Evolutionary conservation across 2,888 invertebrate genomes (phyloP).

Genomic region (Melitaea athalia): DNA sequence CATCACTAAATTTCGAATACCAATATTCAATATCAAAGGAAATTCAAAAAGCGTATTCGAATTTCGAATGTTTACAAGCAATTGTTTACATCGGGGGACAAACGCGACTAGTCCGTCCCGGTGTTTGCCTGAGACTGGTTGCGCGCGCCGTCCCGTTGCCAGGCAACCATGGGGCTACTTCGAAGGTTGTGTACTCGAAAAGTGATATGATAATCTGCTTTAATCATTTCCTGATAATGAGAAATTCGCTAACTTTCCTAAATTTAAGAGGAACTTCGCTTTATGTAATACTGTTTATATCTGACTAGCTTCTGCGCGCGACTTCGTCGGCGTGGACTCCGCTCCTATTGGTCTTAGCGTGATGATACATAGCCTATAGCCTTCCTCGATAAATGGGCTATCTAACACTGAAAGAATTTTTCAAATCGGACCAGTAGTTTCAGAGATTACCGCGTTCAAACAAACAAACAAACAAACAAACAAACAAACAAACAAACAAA

Average conservation of each 20-base stretch:
- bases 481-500: too few relatives aligned
- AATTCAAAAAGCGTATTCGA: constrained; percentile 22
- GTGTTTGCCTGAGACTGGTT: constrained; percentile 63
- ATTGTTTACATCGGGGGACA: constrained; percentile 49
- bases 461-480: too few relatives aligned
- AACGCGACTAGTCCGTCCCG: constrained; percentile 59
- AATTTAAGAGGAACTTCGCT: background rate
- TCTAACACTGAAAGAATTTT: too few relatives aligned
- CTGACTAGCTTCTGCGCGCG: too few relatives aligned
- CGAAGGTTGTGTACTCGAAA: constrained; percentile 29
- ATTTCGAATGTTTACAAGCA: constrained; percentile 41
- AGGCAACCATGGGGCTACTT: constrained; percentile 55
- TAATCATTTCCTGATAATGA: constrained; percentile 1
- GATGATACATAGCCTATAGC: too few relatives aligned
- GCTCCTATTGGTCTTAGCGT: too few relatives aligned
- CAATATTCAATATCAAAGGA: background rate
- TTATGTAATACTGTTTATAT: too few relatives aligned
- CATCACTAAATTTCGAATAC: background rate
- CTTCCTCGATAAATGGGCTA: too few relatives aligned
- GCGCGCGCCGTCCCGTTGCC: constrained; percentile 74
- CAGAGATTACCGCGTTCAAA: too few relatives aligned
- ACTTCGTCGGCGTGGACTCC: too few relatives aligned
- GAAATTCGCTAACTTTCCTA: background rate
- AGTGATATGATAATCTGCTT: constrained; percentile 17
- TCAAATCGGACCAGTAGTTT: too few relatives aligned